Conservation (phyloP, 2,797 vertebrate species). For the Sebastes dallii region DNA sequence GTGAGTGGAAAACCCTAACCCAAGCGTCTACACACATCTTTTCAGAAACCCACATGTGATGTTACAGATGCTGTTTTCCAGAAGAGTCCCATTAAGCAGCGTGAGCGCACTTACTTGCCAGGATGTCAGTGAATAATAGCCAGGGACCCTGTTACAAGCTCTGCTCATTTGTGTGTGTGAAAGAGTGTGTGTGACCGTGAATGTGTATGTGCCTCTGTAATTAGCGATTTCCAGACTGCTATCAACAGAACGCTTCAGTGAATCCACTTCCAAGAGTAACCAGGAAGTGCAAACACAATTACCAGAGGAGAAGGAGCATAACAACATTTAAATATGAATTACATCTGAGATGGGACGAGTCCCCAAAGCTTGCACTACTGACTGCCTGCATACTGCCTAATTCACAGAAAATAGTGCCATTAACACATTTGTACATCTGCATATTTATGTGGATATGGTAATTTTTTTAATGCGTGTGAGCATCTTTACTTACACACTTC, state of each 20-base stretch:
- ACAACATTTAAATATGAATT: slow-evolving; percentile 79
- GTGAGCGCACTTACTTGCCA: slow-evolving; percentile 42
- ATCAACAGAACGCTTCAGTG: slow-evolving; percentile 73
- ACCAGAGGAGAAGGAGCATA: slow-evolving; percentile 66
- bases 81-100: slow-evolving; percentile 31
- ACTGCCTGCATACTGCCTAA: slow-evolving; percentile 14
- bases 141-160: slow-evolving; percentile 40
- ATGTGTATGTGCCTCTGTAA: slow-evolving; percentile 55
- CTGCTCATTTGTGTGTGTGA: slow-evolving; percentile 52
- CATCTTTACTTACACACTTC: slow-evolving; percentile 2
- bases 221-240: slow-evolving; percentile 71
- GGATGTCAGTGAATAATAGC: slow-evolving; percentile 57
- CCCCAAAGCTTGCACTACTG: slow-evolving; percentile 52
- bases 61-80: slow-evolving; percentile 21
- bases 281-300: slow-evolving; percentile 77
- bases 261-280: slow-evolving; percentile 72
- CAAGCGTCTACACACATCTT: not conserved
- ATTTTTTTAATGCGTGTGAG: slow-evolving; percentile 15
- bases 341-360: slow-evolving; percentile 47
- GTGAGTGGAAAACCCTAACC: not conserved
- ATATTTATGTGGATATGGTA: slow-evolving; percentile 19
- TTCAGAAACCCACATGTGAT: slow-evolving; percentile 29
- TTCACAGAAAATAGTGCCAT: slow-evolving; percentile 44
- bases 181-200: slow-evolving; percentile 24
- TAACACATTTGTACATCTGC: slow-evolving; percentile 29